Evolutionary conservation across 2,797 vertebrate genomes (phyloP).

Genomic region (Aplochiton taeniatus): DNA sequence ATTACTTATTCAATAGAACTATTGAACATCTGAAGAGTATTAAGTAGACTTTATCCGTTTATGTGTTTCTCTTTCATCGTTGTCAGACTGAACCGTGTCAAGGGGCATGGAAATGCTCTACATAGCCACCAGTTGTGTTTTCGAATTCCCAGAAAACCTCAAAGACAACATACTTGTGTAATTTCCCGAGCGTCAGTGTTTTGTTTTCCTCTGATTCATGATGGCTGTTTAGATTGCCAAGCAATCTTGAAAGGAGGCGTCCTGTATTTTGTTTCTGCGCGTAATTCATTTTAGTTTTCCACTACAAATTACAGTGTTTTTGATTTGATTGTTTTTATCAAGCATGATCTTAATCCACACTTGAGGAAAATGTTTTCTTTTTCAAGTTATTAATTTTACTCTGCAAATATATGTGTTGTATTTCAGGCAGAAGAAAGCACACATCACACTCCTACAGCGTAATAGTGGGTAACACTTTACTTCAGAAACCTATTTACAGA

Average conservation of each 20-base stretch:
- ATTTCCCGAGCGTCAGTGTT: slow-evolving; percentile 2
- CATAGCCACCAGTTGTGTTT: slow-evolving; percentile 9
- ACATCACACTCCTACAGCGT: no score
- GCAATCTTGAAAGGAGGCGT: neutral
- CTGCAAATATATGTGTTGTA: slow-evolving; percentile 28
- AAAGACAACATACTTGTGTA: slow-evolving; percentile 13
- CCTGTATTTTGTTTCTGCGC: slow-evolving; percentile 28
- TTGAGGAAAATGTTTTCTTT: slow-evolving; percentile 38
- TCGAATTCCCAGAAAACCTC: slow-evolving; percentile 17
- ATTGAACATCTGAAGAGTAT: slow-evolving; percentile 48
- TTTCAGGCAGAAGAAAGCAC: slow-evolving; percentile 6
- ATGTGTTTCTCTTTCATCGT: slow-evolving; percentile 43
- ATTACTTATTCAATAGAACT: slow-evolving; percentile 51
- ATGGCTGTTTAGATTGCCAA: slow-evolving; percentile 31
- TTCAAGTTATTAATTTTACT: slow-evolving; percentile 49
- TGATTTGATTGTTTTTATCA: slow-evolving; percentile 22
- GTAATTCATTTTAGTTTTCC: neutral
- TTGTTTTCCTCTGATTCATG: slow-evolving; percentile 34
- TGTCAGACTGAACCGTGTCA: slow-evolving; percentile 36
- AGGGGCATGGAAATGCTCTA: slow-evolving; percentile 24
- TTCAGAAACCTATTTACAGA: no score
- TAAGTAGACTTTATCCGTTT: slow-evolving; percentile 40
- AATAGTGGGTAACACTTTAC: no score
- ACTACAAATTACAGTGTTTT: slow-evolving; percentile 9
- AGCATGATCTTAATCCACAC: slow-evolving; percentile 35